Base-by-base conservation (phyloP, 2,113 vertebrate species). In the Oxygymnocypris stewartii region DNA sequence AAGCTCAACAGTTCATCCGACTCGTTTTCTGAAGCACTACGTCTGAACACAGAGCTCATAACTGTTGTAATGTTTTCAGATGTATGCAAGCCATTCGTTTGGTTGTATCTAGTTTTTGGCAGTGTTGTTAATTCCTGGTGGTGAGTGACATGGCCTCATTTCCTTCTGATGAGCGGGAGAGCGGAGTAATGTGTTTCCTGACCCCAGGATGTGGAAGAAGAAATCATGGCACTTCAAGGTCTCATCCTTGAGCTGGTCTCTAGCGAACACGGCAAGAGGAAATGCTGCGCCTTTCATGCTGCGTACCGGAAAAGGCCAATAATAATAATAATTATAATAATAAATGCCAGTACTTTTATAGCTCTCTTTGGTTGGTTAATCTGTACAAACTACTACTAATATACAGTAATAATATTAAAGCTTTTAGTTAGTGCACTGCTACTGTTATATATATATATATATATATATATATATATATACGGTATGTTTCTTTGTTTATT, bases 211-310 rank as follows among this genome's bases (percentile, higher is more conserved):
- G 91, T 90, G 85, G 89, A 91, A 91, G 93, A 94, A 90, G 86
- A 82, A 91, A 82, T 90, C 91, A 87, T 94, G 93, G 91, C 93
- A 92, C 88, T 92, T 92, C 94, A 95, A 95, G 94, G 94, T 90
- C 93, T 44, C 73, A 91, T 92, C 94, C 93, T 95, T 95, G 94
- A 93, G 88, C 81, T 86, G 86, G 79, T 25, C 91, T 91, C 89
- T 91, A 85, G 83, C 82, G 89, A 91, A 89, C 79, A 84, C 82
- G n/a, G 88, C 88, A 61, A 84, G 57, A 91, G 90, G 86, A 88
- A 91, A 93, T 81, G 42, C 78, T 78, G 85, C 69, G 79, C 31
- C 78, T 91, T 93, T 92, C 86, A 92, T 92, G 82, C 91, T 79
- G 88, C 84, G 18, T 83, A 85, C 82, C 88, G 89, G 86, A 88